Percentiles rank a stretch among this genome's conserved stretches.
Evolutionary conservation across 2,888 invertebrate genomes (phyloP).

Genomic region (Phragmatobia fuliginosa): DNA sequence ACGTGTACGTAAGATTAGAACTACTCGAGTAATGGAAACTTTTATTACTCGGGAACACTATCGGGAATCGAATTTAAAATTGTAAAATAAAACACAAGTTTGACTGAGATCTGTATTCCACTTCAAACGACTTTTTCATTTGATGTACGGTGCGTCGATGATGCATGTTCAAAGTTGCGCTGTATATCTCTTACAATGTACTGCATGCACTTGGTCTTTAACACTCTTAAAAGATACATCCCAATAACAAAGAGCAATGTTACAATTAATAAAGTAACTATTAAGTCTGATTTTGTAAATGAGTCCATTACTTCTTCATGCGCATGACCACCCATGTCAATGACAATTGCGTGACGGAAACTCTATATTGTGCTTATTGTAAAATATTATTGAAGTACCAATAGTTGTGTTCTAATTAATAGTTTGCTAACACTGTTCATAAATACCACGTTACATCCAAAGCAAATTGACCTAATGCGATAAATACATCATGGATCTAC

Average conservation of each 20-base stretch:
- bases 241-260: conserved; percentile 52
- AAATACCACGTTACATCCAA: conserved; percentile 14
- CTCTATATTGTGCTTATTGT: conserved; percentile 35
- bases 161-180: conserved; percentile 47
- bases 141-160: conserved; percentile 20
- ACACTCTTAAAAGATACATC: conserved; percentile 51
- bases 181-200: conserved; percentile 57
- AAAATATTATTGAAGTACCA: conserved; percentile 32
- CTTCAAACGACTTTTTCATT: conserved; percentile 32
- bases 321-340: conserved; percentile 58
- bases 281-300: conserved; percentile 56
- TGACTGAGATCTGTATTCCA: conserved; percentile 24
- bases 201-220: conserved; percentile 53
- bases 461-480: conserved; percentile 22
- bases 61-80: not conserved
- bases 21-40: no score
- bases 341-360: conserved; percentile 31
- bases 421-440: conserved; percentile 22
- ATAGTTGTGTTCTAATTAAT: conserved; percentile 30
- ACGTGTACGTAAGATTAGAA: no score
- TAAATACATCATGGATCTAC: no score
- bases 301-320: conserved; percentile 64
- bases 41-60: not conserved
- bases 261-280: conserved; percentile 51
- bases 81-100: conserved; percentile 1